Percentiles rank a stretch among this genome's conserved stretches.
These are phyloP conservation scores for Caenorhabditis sp. DNA, from an alignment of 2,888 invertebrate species.

Conservation along the genomic window DNA sequence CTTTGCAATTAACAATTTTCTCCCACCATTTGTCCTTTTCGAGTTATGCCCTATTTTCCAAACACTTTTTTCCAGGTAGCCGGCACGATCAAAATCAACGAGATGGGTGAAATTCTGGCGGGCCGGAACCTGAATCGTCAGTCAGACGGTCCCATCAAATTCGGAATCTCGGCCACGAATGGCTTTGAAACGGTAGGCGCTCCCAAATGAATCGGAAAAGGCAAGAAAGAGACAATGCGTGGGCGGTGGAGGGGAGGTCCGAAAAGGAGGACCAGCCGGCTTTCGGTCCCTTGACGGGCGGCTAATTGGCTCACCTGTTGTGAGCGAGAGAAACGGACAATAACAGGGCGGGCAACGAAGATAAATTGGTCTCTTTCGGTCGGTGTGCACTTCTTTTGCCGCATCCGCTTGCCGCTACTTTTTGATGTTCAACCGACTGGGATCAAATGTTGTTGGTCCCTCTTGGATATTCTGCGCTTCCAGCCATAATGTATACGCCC, in stretches of 20 bases:
- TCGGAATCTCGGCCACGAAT: slow-evolving; percentile 64
- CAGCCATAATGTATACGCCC: too few relatives aligned
- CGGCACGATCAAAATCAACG: slow-evolving; percentile 59
- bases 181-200: slow-evolving; percentile 64
- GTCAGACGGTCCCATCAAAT: slow-evolving; percentile 49
- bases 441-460: too few relatives aligned
- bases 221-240: background rate
- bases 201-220: slow-evolving; percentile 15
- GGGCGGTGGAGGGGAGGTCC: background rate
- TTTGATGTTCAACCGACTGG: too few relatives aligned
- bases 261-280: background rate
- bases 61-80: slow-evolving; percentile 41
- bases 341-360: background rate
- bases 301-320: slow-evolving; percentile 1
- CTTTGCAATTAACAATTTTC: too few relatives aligned
- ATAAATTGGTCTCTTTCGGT: too few relatives aligned
- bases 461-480: too few relatives aligned
- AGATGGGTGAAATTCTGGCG: slow-evolving; percentile 57
- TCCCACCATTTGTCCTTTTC: too few relatives aligned
- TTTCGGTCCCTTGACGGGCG: background rate
- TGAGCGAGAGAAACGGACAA: background rate
- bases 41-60: too few relatives aligned
- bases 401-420: too few relatives aligned
- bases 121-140: slow-evolving; percentile 48
- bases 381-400: too few relatives aligned